These are phyloP conservation scores for Schizopygopsis malacanthus DNA, from an alignment of 2,797 vertebrate species.

Conservation along the genomic window DNA sequence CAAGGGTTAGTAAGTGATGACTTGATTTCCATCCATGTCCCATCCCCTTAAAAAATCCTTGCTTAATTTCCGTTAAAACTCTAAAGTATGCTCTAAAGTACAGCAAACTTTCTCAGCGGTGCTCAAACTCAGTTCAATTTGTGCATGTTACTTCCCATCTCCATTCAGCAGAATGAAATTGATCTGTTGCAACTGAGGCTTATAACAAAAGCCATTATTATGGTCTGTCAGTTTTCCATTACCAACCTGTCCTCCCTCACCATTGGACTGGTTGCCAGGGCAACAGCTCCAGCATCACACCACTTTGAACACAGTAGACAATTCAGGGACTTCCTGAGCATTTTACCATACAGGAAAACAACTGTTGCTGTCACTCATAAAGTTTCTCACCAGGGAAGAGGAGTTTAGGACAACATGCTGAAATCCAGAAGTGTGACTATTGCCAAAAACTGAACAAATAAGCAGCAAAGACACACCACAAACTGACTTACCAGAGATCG, in stretches of 20 bases:
- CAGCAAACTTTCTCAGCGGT: constrained; percentile 17
- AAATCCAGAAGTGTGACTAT: constrained; percentile 1
- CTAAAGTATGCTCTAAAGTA: background rate
- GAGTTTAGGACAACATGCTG: background rate
- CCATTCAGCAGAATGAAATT: constrained; percentile 50
- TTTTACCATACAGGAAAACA: constrained; percentile 29
- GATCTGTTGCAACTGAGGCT: constrained; percentile 60
- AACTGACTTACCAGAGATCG: constrained; percentile 74
- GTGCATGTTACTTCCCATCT: constrained; percentile 37
- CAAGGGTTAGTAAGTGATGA: background rate
- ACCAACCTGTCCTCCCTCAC: constrained; percentile 64
- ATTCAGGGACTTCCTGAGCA: constrained; percentile 25
- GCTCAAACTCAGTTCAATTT: constrained; percentile 16
- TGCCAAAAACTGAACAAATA: background rate
- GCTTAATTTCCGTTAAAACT: background rate
- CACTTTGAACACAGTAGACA: constrained; percentile 66
- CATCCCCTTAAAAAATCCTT: background rate
- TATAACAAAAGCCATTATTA: constrained; percentile 66
- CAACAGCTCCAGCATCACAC: constrained; percentile 68
- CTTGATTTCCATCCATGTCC: background rate
- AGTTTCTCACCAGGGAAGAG: background rate
- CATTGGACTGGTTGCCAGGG: constrained; percentile 73
- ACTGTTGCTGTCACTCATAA: constrained; percentile 24
- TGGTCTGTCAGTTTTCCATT: constrained; percentile 67
- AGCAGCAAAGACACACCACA: background rate